Percentiles rank a stretch among this genome's conserved stretches.
Evolutionary conservation across 2,888 invertebrate genomes (phyloP).

Genomic region (Beris morrisii): DNA sequence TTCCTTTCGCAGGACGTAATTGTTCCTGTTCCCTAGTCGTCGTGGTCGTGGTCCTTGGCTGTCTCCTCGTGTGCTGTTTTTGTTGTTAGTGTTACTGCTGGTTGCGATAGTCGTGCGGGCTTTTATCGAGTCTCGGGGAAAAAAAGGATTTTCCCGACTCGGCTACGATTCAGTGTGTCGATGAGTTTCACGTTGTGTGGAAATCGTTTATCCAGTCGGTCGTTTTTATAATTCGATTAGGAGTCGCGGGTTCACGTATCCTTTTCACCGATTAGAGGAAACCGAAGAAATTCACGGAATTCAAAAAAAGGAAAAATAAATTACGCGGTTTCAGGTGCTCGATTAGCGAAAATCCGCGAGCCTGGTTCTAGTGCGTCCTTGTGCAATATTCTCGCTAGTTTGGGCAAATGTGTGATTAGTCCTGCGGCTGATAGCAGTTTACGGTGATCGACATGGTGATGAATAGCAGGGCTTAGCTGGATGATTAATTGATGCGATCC

Average conservation of each 20-base stretch:
- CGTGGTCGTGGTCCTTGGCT: constrained; percentile 3
- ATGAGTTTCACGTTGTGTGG: constrained; percentile 31
- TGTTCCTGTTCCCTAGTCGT: constrained; percentile 29
- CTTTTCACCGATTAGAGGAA: background rate
- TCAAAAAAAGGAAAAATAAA: background rate
- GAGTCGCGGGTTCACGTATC: constrained; percentile 12
- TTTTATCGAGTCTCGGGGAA: background rate
- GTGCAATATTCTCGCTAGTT: background rate
- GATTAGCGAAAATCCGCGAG: background rate
- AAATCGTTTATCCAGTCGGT: constrained; percentile 23
- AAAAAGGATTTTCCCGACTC: constrained; percentile 3
- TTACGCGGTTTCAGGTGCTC: background rate
- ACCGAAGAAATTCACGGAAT: background rate
- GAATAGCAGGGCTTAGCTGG: constrained; percentile 25
- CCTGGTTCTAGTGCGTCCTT: background rate
- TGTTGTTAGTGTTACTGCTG: no score
- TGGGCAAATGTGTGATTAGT: constrained; percentile 1
- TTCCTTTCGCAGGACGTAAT: constrained; percentile 21
- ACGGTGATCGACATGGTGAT: constrained; percentile 28
- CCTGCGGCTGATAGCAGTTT: background rate
- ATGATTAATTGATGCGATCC: constrained; percentile 31
- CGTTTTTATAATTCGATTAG: constrained; percentile 21
- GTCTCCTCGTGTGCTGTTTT: constrained; percentile 11
- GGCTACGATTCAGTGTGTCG: constrained; percentile 26
- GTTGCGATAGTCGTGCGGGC: no score